Base-by-base conservation (phyloP, 1,140 invertebrate species). In the Parapsyche elsis region DNA sequence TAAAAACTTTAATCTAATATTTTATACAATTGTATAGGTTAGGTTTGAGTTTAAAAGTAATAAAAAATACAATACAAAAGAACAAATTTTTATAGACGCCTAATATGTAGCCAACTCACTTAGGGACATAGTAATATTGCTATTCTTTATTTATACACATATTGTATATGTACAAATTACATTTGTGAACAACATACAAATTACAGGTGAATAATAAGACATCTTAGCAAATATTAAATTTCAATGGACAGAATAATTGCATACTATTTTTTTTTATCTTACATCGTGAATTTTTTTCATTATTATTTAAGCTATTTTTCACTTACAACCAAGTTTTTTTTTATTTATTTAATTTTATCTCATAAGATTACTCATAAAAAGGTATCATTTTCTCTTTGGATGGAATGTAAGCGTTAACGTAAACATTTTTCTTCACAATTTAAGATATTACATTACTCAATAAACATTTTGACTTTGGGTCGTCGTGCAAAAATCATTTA, bases 191-290 rank as follows among this genome's bases (percentile, higher is more conserved):
- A 49, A 77, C 75, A 77, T 77, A 77, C 75, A 77, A 14, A 14
- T 14, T 64, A 77, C 57, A 64, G 38, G 61, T 71, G 61, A 71
- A 71, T 30, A 26, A 77, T 77, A 64, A 64, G 38, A 77, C 76
- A 78, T 78, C 77, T 78, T 80, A 80, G 76, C 46, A 23, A 80
- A 82, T 83, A 83, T 80, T 26, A 83, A 81, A 45, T 83, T 70
- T 80, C 77, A 83, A 83, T 83, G 82, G 82, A 83, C 82, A 83
- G 82, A 83, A 73, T 83, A 81, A 80, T 83, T 83, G 82, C 82
- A 78, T 81, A 73, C 80, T 83, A 83, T 75, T 67, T 59, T 59
- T 16, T 59, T 59, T 75, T 75, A 75, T 83, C 80, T 81, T 83
- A 83, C 82, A 83, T 79, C 59, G 82, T 81, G 82, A 83, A 23